phyloP scores from a whole-genome alignment of 1,140 invertebrate species.

The Drosophila trapezifrons region DNA sequence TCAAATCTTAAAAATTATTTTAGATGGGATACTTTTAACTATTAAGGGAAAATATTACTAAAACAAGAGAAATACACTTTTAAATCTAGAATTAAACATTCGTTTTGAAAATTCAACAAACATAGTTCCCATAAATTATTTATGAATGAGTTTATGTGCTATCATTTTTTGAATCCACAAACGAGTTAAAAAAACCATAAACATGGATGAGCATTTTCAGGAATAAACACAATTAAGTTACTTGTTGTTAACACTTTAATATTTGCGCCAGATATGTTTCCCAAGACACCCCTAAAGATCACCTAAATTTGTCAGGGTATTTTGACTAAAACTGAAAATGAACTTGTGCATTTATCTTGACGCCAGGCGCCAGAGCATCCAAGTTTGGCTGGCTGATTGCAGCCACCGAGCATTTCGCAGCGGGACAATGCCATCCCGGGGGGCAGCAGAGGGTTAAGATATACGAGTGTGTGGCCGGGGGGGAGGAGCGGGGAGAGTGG shows the following conservation, averaged over 20 bases:
- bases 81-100: too few species aligned
- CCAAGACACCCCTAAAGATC: neutral
- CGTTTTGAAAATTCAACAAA: too few species aligned
- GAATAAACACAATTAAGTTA: too few species aligned
- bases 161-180: too few species aligned
- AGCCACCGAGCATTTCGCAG: slow-evolving; percentile 48
- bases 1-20: too few species aligned
- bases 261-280: neutral
- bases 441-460: slow-evolving; percentile 23
- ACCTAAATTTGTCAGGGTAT: slow-evolving; percentile 30
- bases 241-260: neutral
- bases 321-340: slow-evolving; percentile 63
- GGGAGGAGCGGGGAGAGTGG: neutral
- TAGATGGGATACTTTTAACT: too few species aligned
- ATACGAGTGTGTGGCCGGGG: neutral
- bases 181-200: too few species aligned
- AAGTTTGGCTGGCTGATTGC: slow-evolving; percentile 71
- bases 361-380: slow-evolving; percentile 47
- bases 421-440: slow-evolving; percentile 41
- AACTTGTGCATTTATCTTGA: slow-evolving; percentile 82
- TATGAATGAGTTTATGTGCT: too few species aligned
- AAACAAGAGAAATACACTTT: too few species aligned
- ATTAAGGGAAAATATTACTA: too few species aligned
- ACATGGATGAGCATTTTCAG: too few species aligned
- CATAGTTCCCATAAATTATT: too few species aligned